Evolutionary conservation across 2,888 invertebrate species (phyloP), one percentile per base, ranked within the genome.

Genomic region (Galerucella nymphaeae): DNA sequence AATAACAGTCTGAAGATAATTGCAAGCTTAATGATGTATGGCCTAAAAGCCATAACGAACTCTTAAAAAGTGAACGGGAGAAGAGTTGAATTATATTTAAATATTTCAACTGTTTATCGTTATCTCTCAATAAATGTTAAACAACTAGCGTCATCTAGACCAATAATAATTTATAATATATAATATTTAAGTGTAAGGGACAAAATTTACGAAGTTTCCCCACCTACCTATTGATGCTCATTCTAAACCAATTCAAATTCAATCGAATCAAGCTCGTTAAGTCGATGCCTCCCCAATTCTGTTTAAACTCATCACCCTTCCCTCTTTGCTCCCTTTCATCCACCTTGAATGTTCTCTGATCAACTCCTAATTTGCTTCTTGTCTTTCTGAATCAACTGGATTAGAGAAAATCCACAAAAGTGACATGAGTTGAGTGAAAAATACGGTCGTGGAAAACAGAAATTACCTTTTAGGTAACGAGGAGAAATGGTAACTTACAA

Each of bases 241-340:
- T 84, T 85, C 84, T 83, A 84, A 84, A 85, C 84, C 84, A 83
- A 85, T 85, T 85, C 85, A 85, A 85, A 85, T 85, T 84, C 83
- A 84, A 85, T 85, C 84, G 83, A 85, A 85, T 85, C 84, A 82
- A 80, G 81, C 84, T 85, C 85, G 85, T 85, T 85, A 85, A 62
- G 84, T 77, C 78, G 78, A 82, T 78, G 82, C 84, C 85, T 83
- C 81, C 85, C 84, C 84, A 82, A 83, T 81, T 82, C 83, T 84
- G 84, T 84, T 84, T 84, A 83, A 84, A 84, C 82, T 84, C 83
- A 80, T 82, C 84, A 75, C 73, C 82, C 76, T 59, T 70, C 64
- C 65, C 72, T 70, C 66, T 70, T 67, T 72, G 77, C 77, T 78
- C 62, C 72, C 63, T 64, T 72, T 73, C 59, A 74, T 73, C 66